Conservation (phyloP, 92 coral and sea anemone genomes). For the Phenganax marumi region DNA sequence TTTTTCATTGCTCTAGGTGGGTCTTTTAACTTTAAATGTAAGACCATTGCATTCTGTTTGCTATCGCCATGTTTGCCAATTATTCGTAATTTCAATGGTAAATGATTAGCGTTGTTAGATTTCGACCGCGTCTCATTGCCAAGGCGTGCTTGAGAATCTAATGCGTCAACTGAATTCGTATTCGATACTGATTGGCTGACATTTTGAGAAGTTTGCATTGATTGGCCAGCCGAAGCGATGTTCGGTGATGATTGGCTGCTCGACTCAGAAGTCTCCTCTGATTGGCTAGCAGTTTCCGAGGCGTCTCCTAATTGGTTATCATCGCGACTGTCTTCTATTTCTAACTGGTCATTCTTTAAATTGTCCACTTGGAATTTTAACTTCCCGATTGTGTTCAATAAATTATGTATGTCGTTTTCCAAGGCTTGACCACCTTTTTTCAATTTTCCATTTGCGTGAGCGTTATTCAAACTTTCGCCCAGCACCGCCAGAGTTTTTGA, state of each 20-base stretch:
- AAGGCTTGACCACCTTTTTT: constrained; percentile 22
- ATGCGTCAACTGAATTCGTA: not conserved
- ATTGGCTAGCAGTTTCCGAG: constrained; percentile 19
- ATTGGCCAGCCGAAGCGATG: constrained; percentile 13
- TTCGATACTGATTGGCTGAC: not conserved
- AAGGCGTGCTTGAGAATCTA: not conserved
- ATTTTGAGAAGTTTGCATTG: constrained; percentile 6
- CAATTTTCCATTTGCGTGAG: constrained; percentile 13
- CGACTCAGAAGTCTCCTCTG: not conserved
- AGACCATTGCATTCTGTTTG: not conserved
- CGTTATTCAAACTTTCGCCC: constrained; percentile 24
- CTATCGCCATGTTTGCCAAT: not conserved
- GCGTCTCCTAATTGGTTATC: constrained; percentile 7
- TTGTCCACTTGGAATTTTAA: constrained; percentile 24
- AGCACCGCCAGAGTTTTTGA: constrained; percentile 33
- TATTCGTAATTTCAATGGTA: not conserved
- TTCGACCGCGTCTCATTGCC: not conserved
- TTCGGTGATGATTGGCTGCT: constrained; percentile 33
- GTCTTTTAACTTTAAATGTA: not conserved
- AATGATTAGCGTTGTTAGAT: not conserved
- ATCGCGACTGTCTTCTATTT: not conserved
- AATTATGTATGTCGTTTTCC: constrained; percentile 14
- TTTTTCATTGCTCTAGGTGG: not conserved
- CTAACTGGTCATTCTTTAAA: not conserved
- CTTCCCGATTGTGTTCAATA: constrained; percentile 14